A percentile compares a stretch with the other conserved stretches of the same genome.
Conservation (phyloP, 2,888 invertebrate genomes). For the Tetanocera ferruginea region DNA sequence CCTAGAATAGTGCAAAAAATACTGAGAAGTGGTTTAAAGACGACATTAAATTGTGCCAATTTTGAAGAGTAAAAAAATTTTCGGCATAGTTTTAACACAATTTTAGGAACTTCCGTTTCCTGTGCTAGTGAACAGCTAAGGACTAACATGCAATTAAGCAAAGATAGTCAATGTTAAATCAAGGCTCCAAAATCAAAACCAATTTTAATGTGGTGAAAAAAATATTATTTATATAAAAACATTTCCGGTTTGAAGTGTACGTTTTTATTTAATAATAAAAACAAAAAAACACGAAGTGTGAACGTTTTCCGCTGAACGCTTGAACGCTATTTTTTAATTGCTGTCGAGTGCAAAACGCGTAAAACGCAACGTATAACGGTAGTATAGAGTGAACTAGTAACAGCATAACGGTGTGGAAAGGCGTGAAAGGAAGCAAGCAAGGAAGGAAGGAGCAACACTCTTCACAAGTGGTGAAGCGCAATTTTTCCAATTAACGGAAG, state of each 20-base stretch:
- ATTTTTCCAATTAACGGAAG: slow-evolving; percentile 38
- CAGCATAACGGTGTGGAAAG: neutral
- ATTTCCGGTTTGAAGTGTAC: neutral
- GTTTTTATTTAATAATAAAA: neutral
- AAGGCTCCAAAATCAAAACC: neutral
- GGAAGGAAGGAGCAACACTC: neutral
- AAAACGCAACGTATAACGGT: slow-evolving; percentile 25
- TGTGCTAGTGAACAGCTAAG: neutral
- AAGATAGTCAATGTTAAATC: neutral
- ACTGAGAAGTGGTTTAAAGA: neutral
- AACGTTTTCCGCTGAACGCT: slow-evolving; percentile 25
- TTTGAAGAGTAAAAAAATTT: neutral
- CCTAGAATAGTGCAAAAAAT: slow-evolving; percentile 1
- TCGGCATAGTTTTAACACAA: too few species aligned
- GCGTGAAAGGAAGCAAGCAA: neutral
- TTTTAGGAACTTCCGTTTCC: neutral
- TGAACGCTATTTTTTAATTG: slow-evolving; percentile 34
- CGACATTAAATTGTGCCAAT: too few species aligned
- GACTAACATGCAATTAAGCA: too few species aligned
- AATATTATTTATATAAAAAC: neutral
- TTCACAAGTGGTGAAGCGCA: neutral
- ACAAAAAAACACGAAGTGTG: neutral
- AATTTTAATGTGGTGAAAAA: neutral
- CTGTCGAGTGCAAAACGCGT: slow-evolving; percentile 26
- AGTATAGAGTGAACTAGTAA: neutral